Evolutionary conservation across 1,140 invertebrate species (phyloP), one percentile per base, ranked within the genome.

Genomic region (Drosophila parvula): DNA sequence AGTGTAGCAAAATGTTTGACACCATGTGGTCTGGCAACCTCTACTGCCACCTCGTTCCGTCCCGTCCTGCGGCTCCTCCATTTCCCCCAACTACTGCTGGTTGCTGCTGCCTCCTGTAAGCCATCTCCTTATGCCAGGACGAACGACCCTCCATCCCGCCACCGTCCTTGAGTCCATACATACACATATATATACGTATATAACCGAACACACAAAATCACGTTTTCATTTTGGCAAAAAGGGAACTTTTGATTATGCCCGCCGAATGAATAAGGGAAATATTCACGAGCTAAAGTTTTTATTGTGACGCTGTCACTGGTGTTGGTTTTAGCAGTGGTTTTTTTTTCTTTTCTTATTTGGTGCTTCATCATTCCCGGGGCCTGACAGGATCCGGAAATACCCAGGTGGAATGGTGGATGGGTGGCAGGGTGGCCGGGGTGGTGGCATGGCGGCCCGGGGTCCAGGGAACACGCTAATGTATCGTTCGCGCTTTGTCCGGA

Each of bases 1-100:
- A 89, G 62, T 81, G 84, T 90, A 89, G 78, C 84, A 81, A 89
- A 89, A 89, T 84, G 80, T 84, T 81, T 78, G 78, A 84, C 74
- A 81, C 78, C 63, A 78, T 88, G 84, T 81, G 84, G 84, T 71
- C 51, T 73, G 67, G 61, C 63, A 74, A 63, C 76, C 63, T 63
- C 65, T 75, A 28, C 27, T 44, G 16, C 32, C 38, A 5, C 36
- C 41, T 14, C 10, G 5, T 12, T 36, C 10, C 14, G 0, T 5
- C 11, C 2, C 48, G 6, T 30, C 11, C 28, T 8, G 18, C 51
- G 12, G 51, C 27, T 34, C 11, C 43, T 45, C 16, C 27, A 10
- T 9, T 38, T 47, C 22, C 36, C 40, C 12, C 38, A 14, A 1
- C 7, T 14, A 16, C 10, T 34, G 11, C 18, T 27, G 22, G 5